Percentiles rank a stretch among this genome's conserved stretches.
Evolutionary conservation across 53 echinoderm and acorn worm genomes (phyloP).

Genomic region (Henricia sp.): DNA sequence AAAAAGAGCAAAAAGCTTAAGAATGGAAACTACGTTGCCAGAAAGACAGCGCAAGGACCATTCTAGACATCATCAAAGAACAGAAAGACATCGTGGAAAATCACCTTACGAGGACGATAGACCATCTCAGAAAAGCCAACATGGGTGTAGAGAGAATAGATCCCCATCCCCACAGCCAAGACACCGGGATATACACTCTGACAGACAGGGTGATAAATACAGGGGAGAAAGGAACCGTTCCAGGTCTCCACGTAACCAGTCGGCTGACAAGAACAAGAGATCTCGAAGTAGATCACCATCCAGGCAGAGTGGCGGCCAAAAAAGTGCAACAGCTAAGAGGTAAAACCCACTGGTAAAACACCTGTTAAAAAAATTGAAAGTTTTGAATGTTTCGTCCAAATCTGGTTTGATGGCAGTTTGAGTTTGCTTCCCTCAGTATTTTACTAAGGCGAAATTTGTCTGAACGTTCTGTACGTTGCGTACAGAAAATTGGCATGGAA

Average conservation of each 20-base stretch:
- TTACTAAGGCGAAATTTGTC: no score
- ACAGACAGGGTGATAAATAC: constrained; percentile 26
- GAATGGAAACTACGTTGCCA: neutral
- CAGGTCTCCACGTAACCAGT: constrained; percentile 30
- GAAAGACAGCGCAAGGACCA: constrained; percentile 5
- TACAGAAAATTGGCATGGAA: no score
- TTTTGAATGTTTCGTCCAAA: no score
- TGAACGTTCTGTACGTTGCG: no score
- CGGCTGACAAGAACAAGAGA: constrained; percentile 11
- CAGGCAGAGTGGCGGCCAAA: constrained; percentile 33
- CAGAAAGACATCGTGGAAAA: constrained; percentile 23
- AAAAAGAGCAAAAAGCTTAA: constrained; percentile 2
- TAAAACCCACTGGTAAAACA: no score
- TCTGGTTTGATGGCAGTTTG: no score
- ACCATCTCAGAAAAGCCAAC: constrained; percentile 26
- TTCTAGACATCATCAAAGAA: constrained; percentile 36
- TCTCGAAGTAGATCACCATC: constrained; percentile 50
- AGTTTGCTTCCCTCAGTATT: no score
- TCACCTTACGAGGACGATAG: constrained; percentile 11
- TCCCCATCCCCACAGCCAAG: constrained; percentile 39
- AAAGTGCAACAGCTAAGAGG: constrained; percentile 22
- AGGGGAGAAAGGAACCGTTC: constrained; percentile 10
- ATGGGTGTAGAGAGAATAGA: constrained; percentile 36
- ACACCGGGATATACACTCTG: constrained; percentile 5
- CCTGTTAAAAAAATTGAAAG: no score